phyloP scores from a whole-genome alignment of 2,888 invertebrate genomes.

The Parasteatoda lunata region DNA sequence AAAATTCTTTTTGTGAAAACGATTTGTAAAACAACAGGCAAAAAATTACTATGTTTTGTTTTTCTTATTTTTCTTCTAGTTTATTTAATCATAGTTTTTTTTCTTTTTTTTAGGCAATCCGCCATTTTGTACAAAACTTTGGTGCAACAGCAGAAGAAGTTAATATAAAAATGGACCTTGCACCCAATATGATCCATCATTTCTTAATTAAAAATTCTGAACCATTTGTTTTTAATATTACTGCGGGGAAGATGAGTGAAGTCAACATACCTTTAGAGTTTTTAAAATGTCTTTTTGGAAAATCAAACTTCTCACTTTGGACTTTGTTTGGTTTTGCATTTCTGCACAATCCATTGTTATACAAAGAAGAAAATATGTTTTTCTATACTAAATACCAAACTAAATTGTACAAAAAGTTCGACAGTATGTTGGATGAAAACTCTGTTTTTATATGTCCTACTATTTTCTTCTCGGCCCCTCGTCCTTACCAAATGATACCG shows the following conservation, averaged over 20 bases:
- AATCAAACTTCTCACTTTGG: neutral
- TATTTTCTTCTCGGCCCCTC: conserved; percentile 90
- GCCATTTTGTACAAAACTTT: conserved; percentile 13
- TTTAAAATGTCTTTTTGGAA: conserved; percentile 11
- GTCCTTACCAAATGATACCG: conserved; percentile 88
- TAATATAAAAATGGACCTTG: neutral
- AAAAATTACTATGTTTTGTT: no score
- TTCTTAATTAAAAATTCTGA: no score
- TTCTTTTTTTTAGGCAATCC: conserved; percentile 22
- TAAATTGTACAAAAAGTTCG: neutral
- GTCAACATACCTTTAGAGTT: conserved; percentile 4
- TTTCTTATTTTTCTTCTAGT: no score
- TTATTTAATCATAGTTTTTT: neutral
- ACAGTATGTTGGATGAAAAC: conserved; percentile 29
- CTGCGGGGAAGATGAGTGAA: neutral
- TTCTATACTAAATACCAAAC: neutral
- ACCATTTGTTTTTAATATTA: no score
- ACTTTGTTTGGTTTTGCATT: neutral
- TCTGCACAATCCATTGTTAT: neutral
- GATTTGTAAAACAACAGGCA: no score
- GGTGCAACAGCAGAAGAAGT: neutral
- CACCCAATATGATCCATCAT: no score
- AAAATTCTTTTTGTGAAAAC: no score
- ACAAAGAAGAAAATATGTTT: neutral
- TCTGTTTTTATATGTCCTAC: conserved; percentile 88